Conservation (phyloP, 2,888 invertebrate species). For the Lamellibrachia satsuma region DNA sequence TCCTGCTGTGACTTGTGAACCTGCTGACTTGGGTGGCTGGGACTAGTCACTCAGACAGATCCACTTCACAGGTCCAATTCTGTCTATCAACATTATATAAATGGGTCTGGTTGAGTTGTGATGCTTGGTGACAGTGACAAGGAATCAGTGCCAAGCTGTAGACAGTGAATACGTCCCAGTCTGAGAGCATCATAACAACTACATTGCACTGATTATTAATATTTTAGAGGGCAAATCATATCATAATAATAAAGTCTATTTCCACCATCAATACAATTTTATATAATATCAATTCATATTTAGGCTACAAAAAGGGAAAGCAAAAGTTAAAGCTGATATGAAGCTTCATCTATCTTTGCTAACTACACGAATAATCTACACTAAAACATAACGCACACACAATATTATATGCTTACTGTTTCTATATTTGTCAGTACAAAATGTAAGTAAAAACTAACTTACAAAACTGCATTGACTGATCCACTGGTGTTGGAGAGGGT, state of each 20-base stretch:
- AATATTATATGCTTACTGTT: too few species aligned
- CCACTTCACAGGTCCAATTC: background rate
- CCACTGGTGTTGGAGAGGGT: too few species aligned
- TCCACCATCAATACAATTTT: too few species aligned
- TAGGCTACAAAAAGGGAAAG: too few species aligned
- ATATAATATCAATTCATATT: too few species aligned
- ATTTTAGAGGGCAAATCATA: background rate
- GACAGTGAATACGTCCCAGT: background rate
- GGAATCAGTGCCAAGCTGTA: background rate
- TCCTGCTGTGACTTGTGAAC: background rate
- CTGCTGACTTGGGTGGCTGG: background rate
- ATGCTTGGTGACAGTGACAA: background rate
- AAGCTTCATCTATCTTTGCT: too few species aligned
- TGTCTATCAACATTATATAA: background rate
- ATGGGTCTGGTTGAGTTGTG: background rate
- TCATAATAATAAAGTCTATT: too few species aligned
- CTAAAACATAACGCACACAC: too few species aligned
- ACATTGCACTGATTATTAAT: background rate
- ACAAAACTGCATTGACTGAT: too few species aligned
- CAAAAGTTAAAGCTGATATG: too few species aligned
- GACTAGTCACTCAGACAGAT: background rate
- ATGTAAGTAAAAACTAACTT: background rate
- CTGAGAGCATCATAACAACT: background rate
- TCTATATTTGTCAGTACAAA: too few species aligned
- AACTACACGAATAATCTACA: too few species aligned